Evolutionary conservation across 2,797 vertebrate genomes (phyloP).

Genomic region (Sebastiscus tertius): DNA sequence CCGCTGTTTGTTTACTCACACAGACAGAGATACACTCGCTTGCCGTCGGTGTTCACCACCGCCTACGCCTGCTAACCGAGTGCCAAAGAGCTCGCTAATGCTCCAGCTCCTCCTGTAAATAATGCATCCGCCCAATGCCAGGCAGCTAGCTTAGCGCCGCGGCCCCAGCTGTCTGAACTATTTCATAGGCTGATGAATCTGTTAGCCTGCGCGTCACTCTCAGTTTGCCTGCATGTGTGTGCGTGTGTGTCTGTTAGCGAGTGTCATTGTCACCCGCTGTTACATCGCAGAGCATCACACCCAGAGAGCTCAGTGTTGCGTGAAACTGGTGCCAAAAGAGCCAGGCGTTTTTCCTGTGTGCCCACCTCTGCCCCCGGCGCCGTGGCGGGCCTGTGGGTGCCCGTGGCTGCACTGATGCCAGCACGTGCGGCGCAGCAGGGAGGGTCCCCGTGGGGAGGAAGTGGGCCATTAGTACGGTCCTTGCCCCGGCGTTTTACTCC

Average conservation of each 20-base stretch:
- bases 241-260: slow-evolving; percentile 2
- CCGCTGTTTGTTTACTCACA: slow-evolving; percentile 80
- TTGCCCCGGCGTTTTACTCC: slow-evolving; percentile 77
- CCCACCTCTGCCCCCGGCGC: slow-evolving; percentile 28
- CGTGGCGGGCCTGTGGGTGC: slow-evolving; percentile 50
- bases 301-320: slow-evolving; percentile 16
- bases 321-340: slow-evolving; percentile 35
- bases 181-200: slow-evolving; percentile 74
- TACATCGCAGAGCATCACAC: slow-evolving; percentile 20
- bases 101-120: slow-evolving; percentile 66
- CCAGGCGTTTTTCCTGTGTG: slow-evolving; percentile 28
- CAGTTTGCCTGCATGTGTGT: slow-evolving; percentile 8
- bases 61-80: slow-evolving; percentile 56
- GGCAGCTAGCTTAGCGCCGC: slow-evolving; percentile 31
- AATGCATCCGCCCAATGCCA: slow-evolving; percentile 58
- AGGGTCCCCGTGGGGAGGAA: slow-evolving; percentile 74
- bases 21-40: slow-evolving; percentile 78
- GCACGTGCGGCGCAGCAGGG: slow-evolving; percentile 68
- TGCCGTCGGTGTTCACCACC: slow-evolving; percentile 49
- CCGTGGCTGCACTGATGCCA: slow-evolving; percentile 73
- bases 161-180: slow-evolving; percentile 60
- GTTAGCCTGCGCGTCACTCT: slow-evolving; percentile 57
- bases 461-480: slow-evolving; percentile 79
- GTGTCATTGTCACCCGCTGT: slow-evolving; percentile 59
- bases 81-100: slow-evolving; percentile 70